A percentile compares a stretch with the other conserved stretches of the same genome.
These are phyloP conservation scores for Todiramphus saurophagus DNA, from an alignment of 2,113 vertebrate genomes.

Conservation along the genomic window DNA sequence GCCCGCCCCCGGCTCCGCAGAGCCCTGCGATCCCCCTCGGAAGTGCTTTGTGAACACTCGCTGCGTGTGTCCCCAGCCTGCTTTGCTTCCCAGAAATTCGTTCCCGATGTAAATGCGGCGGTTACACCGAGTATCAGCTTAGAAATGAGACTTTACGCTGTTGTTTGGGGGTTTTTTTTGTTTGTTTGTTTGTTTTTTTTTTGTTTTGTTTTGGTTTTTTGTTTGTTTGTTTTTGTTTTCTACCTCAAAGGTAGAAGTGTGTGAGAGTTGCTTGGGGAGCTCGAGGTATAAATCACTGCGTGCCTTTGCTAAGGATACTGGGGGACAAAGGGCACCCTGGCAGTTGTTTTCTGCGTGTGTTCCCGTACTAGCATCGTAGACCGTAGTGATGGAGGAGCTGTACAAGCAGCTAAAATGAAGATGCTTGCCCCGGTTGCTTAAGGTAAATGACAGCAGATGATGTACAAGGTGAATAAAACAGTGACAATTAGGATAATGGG, in stretches of 20 bases:
- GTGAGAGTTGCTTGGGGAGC: no score
- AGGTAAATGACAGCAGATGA: neutral
- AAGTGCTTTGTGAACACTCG: neutral
- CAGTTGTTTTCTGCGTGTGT: accelerated
- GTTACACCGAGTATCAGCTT: accelerated
- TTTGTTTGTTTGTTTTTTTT: no score
- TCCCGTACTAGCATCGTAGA: accelerated
- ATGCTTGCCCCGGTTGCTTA: neutral
- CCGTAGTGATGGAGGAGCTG: accelerated
- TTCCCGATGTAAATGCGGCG: accelerated
- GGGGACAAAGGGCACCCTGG: accelerated
- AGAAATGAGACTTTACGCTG: no score
- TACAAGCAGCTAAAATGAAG: accelerated
- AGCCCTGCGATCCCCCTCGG: neutral
- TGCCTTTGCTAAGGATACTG: accelerated
- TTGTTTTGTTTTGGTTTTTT: no score
- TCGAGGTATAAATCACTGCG: accelerated
- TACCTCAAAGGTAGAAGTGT: no score
- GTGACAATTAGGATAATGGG: accelerated
- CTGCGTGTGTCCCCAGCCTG: accelerated
- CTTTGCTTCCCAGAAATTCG: accelerated
- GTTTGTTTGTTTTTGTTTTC: no score
- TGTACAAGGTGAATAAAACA: neutral
- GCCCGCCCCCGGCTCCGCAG: no score
- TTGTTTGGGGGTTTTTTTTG: no score